phyloP scores from a whole-genome alignment of 1,140 invertebrate species.

The Drosophila ogumai region DNA sequence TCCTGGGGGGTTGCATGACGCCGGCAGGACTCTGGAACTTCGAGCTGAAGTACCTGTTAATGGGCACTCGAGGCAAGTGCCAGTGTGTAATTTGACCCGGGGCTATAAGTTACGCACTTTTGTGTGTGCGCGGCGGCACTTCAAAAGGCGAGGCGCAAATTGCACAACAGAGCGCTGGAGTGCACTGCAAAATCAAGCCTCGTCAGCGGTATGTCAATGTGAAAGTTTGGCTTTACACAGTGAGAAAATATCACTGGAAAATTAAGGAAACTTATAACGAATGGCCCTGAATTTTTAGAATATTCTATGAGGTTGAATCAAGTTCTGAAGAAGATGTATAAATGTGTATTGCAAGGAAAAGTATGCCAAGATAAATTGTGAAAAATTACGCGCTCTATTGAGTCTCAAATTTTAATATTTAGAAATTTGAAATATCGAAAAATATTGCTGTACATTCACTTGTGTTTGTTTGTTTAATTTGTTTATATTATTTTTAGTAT shows the following conservation, averaged over 20 bases:
- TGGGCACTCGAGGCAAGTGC: slow-evolving; percentile 74
- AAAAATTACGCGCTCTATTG: not conserved
- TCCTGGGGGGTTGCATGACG: slow-evolving; percentile 40
- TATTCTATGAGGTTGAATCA: not conserved
- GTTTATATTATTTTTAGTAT: not conserved
- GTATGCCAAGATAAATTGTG: not conserved
- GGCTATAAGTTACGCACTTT: slow-evolving; percentile 83
- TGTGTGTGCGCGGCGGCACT: slow-evolving; percentile 49
- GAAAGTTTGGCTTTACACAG: slow-evolving; percentile 6
- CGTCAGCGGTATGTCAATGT: slow-evolving; percentile 54
- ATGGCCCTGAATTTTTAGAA: not conserved
- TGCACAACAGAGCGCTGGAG: slow-evolving; percentile 64
- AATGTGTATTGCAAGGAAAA: not conserved
- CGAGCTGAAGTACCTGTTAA: slow-evolving; percentile 82
- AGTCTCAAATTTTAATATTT: no score
- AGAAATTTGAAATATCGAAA: no score
- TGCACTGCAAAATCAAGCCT: slow-evolving; percentile 54
- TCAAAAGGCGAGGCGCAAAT: slow-evolving; percentile 74
- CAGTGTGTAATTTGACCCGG: slow-evolving; percentile 80
- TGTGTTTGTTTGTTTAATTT: no score
- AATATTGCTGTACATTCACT: no score
- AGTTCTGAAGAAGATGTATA: not conserved
- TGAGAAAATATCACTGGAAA: not conserved
- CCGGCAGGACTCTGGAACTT: slow-evolving; percentile 10
- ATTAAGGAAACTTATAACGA: not conserved